These are phyloP conservation scores for Spongilla lacustris DNA, from an alignment of 37 sponge, comb jelly and placozoan species.

Conservation along the genomic window DNA sequence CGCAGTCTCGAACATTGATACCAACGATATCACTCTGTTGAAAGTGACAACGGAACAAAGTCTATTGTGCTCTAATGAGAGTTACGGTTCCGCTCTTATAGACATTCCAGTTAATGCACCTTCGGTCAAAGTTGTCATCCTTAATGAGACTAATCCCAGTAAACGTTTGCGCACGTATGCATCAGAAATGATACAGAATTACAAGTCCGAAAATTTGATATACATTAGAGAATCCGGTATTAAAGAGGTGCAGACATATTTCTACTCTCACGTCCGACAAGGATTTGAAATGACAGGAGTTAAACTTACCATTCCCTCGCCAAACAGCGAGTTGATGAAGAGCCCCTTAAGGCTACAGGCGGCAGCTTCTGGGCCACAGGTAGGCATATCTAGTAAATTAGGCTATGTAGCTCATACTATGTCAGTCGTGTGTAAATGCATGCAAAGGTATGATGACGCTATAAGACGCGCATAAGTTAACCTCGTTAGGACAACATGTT, in stretches of 20 bases:
- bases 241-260: background rate
- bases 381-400: background rate
- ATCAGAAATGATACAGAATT: background rate
- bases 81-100: background rate
- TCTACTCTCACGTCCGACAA: background rate
- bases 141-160: background rate
- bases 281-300: background rate
- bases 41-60: background rate
- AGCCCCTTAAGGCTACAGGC: background rate
- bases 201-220: background rate
- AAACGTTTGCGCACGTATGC: background rate
- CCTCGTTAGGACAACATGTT: too few species aligned
- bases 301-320: background rate
- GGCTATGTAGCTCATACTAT: too few species aligned
- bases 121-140: background rate
- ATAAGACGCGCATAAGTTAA: too few species aligned
- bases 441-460: too few species aligned
- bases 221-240: background rate
- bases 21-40: background rate
- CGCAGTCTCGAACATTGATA: background rate
- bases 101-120: background rate
- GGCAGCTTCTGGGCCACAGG: background rate
- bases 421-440: too few species aligned
- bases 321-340: background rate
- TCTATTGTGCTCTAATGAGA: background rate